Evolutionary conservation across 2,888 invertebrate genomes (phyloP), one percentile per base, ranked within the genome.

Genomic region (Clanis bilineata): DNA sequence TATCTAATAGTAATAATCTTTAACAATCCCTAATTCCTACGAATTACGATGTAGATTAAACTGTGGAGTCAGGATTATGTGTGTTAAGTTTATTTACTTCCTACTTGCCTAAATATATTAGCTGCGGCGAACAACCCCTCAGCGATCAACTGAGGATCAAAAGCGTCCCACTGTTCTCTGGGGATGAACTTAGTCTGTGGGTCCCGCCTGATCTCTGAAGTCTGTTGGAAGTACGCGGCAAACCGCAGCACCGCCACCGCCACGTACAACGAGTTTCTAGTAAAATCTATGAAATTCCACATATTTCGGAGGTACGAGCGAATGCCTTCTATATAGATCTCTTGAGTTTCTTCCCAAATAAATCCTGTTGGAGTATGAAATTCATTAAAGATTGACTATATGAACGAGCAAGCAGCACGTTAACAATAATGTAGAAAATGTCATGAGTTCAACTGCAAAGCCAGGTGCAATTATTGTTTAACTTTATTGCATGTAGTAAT

Each of bases 201-300:
- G 75, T 97, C 94, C 1, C 80, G 77, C 3, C 85, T 74, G 58
- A 97, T 96, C 85, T 97, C 96, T 0, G 93, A 82, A 2, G 83
- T 82, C 83, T 97, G 97, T 76, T 97, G 96, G 43, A 96, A 82
- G 75, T 96, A 97, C 0, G 97, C 97, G 0, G 95, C 94, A 3
- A 93, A 89, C 73, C 94, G 90, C 4, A 97, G 86, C 28, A 96
- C 77, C 36, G 94, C 93, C 7, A 96, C 96, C 3, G 94, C 93
- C 44, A 96, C 93, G 84, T 98, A 99, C 2, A 98, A 92, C 0
- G 95, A 95, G 86, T 98, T 98, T 45, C 98, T 94, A 4, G 96
- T 96, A 80, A 98, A 98, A 90, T 99, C 98, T 58, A 99, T 97
- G 77, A 98, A 97, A 86, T 99, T 99, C 98, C 98, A 99, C 94